phyloP scores from a whole-genome alignment of 2,113 vertebrate genomes.

The Toxotes chatareus region DNA sequence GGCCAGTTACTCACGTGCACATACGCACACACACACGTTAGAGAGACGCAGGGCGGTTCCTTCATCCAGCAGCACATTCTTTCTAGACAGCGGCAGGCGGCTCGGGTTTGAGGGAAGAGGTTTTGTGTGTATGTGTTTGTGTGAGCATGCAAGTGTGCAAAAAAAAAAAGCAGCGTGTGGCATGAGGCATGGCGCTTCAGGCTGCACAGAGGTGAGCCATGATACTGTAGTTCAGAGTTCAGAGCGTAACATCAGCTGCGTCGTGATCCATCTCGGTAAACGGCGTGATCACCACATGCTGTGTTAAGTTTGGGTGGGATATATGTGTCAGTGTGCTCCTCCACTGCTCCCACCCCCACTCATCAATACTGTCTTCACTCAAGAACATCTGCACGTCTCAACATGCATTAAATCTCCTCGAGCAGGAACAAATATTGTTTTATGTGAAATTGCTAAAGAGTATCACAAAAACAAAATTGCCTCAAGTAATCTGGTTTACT shows the following conservation, averaged over 20 bases:
- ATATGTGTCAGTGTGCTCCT: conserved; percentile 9
- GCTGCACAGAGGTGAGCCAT: neutral
- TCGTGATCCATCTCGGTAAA: neutral
- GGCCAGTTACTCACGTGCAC: conserved; percentile 23
- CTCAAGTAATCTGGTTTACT: conserved; percentile 8
- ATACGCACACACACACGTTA: conserved; percentile 26
- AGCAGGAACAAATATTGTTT: conserved; percentile 51
- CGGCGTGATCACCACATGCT: neutral
- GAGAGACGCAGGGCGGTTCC: conserved; percentile 55
- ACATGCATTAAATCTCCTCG: conserved; percentile 21
- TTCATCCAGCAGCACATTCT: conserved; percentile 62
- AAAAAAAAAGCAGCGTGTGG: neutral
- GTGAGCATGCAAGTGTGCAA: neutral
- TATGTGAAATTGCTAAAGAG: conserved; percentile 28
- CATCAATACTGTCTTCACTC: conserved; percentile 40
- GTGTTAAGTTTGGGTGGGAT: too few species aligned
- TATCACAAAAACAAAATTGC: conserved; percentile 41
- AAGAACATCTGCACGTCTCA: conserved; percentile 49
- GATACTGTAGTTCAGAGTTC: neutral
- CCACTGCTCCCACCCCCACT: neutral
- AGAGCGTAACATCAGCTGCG: neutral
- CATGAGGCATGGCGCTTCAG: neutral
- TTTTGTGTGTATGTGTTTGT: neutral
- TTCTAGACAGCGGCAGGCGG: conserved; percentile 35
- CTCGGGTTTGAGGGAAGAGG: neutral